A percentile compares a stretch with the other conserved stretches of the same genome.
Evolutionary conservation across 2,113 vertebrate genomes (phyloP).

Genomic region (Nyctereutes procyonoides): DNA sequence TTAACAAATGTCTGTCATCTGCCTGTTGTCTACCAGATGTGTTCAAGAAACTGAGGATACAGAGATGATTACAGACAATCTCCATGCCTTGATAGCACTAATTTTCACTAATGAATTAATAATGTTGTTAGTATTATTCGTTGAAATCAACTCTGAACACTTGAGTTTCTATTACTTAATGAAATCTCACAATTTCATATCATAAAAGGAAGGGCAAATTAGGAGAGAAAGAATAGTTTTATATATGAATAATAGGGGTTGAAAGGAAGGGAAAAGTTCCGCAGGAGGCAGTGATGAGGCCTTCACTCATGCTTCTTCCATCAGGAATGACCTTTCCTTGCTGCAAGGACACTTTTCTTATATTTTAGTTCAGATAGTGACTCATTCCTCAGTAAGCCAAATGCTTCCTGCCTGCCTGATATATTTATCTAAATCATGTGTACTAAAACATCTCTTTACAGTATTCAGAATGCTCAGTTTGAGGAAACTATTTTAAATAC

Average conservation of each 20-base stretch:
- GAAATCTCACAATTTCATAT: background rate
- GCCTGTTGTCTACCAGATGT: background rate
- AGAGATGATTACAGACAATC: background rate
- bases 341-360: background rate
- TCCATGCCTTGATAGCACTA: background rate
- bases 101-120: background rate
- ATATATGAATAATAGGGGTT: background rate
- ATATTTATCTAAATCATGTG: background rate
- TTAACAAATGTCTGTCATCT: background rate
- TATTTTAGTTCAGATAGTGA: background rate
- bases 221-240: background rate
- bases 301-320: background rate
- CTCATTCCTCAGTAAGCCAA: constrained; percentile 3
- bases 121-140: background rate
- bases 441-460: background rate
- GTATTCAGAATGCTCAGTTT: background rate
- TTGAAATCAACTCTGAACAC: background rate
- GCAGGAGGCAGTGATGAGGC: background rate
- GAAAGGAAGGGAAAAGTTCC: background rate
- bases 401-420: background rate
- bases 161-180: background rate
- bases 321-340: background rate
- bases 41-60: background rate
- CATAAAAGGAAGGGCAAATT: background rate
- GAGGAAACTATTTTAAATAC: background rate